These are phyloP conservation scores for Yponomeuta cagnagella DNA, from an alignment of 2,888 invertebrate species.

Conservation along the genomic window DNA sequence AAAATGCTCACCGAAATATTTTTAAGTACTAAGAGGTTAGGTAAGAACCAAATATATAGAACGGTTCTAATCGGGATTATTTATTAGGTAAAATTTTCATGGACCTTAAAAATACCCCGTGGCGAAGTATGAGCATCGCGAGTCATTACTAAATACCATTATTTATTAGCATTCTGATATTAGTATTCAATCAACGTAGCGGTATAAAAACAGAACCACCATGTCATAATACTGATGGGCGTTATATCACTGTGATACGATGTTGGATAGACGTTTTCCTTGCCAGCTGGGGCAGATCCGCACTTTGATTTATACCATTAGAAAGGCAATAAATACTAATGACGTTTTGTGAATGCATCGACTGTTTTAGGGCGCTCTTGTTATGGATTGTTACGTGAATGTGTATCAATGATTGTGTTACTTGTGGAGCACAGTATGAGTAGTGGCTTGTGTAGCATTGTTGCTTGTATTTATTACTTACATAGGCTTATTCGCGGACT, in stretches of 20 bases:
- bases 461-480: too few relatives aligned
- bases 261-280: background rate
- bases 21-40: too few relatives aligned
- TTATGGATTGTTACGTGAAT: background rate
- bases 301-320: conserved; percentile 25
- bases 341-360: background rate
- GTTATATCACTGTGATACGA: background rate
- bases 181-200: background rate
- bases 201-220: background rate
- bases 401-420: background rate
- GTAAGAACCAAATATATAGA: too few relatives aligned
- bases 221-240: background rate
- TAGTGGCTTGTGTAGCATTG: background rate
- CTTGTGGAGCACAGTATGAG: background rate
- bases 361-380: background rate
- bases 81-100: too few relatives aligned
- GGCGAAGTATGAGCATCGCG: too few relatives aligned
- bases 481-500: too few relatives aligned
- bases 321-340: conserved; percentile 26
- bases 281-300: background rate
- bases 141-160: too few relatives aligned
- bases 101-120: too few relatives aligned
- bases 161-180: background rate
- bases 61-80: too few relatives aligned
- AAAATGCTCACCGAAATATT: too few relatives aligned